phyloP scores from a whole-genome alignment of 2,113 vertebrate genomes.

The Turdus rufiventris region DNA sequence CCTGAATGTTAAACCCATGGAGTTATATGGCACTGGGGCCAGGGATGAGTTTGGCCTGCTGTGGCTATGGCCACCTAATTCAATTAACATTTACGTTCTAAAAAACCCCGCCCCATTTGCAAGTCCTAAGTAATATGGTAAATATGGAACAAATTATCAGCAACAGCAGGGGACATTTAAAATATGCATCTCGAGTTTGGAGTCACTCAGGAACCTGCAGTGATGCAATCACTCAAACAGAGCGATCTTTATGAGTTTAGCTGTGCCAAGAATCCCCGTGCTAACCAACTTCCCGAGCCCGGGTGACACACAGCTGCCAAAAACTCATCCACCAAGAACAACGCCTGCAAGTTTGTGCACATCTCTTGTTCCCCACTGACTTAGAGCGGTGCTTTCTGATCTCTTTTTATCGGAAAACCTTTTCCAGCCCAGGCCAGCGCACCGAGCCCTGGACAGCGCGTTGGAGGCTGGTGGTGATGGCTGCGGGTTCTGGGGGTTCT shows the following conservation, averaged over 20 bases:
- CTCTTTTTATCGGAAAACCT: not conserved
- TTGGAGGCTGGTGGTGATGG: not conserved
- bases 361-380: not conserved
- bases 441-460: accelerated
- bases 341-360: not conserved
- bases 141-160: conserved; percentile 72
- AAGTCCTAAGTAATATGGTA: conserved; percentile 65
- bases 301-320: not conserved
- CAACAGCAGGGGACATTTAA: conserved; percentile 60
- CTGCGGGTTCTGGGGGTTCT: too few species aligned
- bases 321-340: not conserved
- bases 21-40: not conserved
- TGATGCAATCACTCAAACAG: conserved; percentile 26
- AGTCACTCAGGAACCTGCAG: conserved; percentile 36
- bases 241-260: not conserved
- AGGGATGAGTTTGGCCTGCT: not conserved
- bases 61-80: conserved; percentile 21
- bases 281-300: not conserved
- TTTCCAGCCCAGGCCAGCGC: accelerated
- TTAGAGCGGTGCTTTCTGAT: not conserved
- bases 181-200: conserved; percentile 21
- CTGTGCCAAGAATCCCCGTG: not conserved
- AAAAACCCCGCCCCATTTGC: conserved; percentile 17
- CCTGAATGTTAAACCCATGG: not conserved
- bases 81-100: conserved; percentile 47